Conservation (phyloP, 2,113 vertebrate genomes). For the Romanogobio albipinnatus region DNA sequence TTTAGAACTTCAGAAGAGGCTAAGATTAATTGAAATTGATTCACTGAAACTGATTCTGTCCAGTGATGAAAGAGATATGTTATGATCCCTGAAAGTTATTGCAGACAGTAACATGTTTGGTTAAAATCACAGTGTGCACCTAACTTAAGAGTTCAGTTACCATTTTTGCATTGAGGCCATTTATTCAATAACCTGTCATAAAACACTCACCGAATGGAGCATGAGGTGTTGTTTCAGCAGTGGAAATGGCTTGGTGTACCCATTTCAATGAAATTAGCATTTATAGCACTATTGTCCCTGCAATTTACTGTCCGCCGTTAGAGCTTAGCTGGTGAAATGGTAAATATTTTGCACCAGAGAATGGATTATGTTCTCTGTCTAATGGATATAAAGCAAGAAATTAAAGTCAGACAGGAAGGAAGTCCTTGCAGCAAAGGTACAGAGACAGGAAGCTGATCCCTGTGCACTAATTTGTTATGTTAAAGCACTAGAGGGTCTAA, state of each 20-base stretch:
- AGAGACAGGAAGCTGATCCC: background rate
- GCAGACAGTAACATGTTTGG: background rate
- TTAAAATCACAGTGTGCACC: background rate
- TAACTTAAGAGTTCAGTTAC: slow-evolving; percentile 23
- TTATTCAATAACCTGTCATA: slow-evolving; percentile 9
- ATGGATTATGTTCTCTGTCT: background rate
- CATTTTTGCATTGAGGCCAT: background rate
- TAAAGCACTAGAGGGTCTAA: background rate
- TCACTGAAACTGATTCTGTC: background rate
- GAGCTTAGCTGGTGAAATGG: background rate
- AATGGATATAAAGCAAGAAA: background rate
- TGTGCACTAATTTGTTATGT: background rate
- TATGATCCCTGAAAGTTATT: background rate
- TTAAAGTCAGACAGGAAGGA: background rate
- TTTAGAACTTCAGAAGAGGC: background rate
- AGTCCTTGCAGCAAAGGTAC: background rate
- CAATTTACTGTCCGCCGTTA: background rate
- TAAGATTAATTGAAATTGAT: background rate
- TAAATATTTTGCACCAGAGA: slow-evolving; percentile 16
- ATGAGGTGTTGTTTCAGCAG: slow-evolving; percentile 6
- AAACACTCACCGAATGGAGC: slow-evolving; percentile 21
- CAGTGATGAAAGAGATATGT: background rate
- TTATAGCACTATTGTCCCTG: slow-evolving; percentile 9
- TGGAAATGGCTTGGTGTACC: slow-evolving; percentile 10
- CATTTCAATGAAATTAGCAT: slow-evolving; percentile 27